phyloP scores from a whole-genome alignment of 2,888 invertebrate genomes.

The Acanthosepion lycidas region DNA sequence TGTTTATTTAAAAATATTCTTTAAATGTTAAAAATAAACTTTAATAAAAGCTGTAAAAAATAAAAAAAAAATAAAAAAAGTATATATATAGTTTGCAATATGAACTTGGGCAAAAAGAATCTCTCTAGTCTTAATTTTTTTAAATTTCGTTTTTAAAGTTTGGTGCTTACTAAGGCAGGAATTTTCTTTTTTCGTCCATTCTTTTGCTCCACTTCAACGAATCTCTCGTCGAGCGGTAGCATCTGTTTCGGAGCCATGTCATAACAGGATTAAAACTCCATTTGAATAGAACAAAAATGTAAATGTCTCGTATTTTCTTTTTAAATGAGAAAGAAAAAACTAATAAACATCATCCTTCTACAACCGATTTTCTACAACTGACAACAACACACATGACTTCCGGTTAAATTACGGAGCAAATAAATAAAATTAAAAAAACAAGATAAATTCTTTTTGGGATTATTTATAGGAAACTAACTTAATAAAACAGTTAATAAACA shows the following conservation, averaged over 20 bases:
- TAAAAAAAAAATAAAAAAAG: no score
- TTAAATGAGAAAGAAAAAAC: neutral
- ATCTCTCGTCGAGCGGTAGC: slow-evolving; percentile 40
- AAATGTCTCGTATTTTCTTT: neutral
- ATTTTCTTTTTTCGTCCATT: neutral
- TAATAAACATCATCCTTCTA: neutral
- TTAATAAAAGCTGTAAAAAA: no score
- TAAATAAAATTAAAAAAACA: neutral
- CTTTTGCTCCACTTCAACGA: neutral
- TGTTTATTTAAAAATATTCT: no score
- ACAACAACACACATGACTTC: slow-evolving; percentile 21
- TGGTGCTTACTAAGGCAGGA: slow-evolving; percentile 24
- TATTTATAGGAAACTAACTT: neutral
- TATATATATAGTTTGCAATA: neutral
- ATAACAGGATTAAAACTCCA: neutral
- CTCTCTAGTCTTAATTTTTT: no score
- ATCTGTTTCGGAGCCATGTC: slow-evolving; percentile 2
- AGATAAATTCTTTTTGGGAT: neutral
- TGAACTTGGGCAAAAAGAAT: neutral
- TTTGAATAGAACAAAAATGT: neutral
- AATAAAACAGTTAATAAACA: neutral
- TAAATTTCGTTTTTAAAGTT: no score
- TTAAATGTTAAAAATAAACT: no score
- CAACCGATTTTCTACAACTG: neutral
- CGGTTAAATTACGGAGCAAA: neutral